Percentiles rank a stretch among this genome's conserved stretches.
Evolutionary conservation across 2,888 invertebrate genomes (phyloP).

Genomic region (Nycteola revayana): DNA sequence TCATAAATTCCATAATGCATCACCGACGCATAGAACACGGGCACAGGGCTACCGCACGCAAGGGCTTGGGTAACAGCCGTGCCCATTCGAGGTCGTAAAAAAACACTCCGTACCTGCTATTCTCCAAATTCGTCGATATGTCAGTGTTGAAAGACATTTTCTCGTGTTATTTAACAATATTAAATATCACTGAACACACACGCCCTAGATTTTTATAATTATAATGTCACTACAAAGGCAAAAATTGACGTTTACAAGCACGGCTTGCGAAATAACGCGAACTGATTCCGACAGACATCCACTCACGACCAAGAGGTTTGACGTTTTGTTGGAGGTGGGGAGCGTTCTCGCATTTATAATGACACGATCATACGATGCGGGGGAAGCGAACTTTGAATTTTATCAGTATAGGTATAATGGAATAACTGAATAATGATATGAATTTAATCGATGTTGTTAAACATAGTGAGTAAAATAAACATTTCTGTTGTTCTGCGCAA

Average conservation of each 20-base stretch:
- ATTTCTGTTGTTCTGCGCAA: slow-evolving; percentile 24
- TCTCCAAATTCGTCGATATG: slow-evolving; percentile 76
- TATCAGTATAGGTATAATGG: slow-evolving; percentile 43
- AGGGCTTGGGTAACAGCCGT: slow-evolving; percentile 33
- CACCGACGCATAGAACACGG: slow-evolving; percentile 31
- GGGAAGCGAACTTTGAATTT: slow-evolving; percentile 62
- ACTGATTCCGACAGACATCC: slow-evolving; percentile 48
- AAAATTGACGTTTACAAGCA: slow-evolving; percentile 57
- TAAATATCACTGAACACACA: slow-evolving; percentile 81
- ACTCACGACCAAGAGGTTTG: slow-evolving; percentile 59
- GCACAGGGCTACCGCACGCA: slow-evolving; percentile 33
- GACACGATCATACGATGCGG: slow-evolving; percentile 77
- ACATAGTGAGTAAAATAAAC: slow-evolving; percentile 23
- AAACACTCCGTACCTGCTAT: slow-evolving; percentile 73
- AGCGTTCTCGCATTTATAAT: slow-evolving; percentile 70
- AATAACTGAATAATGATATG: slow-evolving; percentile 40
- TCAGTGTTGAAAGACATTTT: slow-evolving; percentile 79
- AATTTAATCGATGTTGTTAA: slow-evolving; percentile 37
- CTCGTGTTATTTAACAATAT: slow-evolving; percentile 69
- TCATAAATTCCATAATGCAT: slow-evolving; percentile 37
- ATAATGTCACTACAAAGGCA: slow-evolving; percentile 62
- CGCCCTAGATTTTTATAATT: slow-evolving; percentile 57
- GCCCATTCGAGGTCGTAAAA: slow-evolving; percentile 36
- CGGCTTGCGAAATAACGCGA: slow-evolving; percentile 65
- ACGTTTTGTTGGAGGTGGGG: slow-evolving; percentile 75